A percentile compares a stretch with the other conserved stretches of the same genome.
Conservation (phyloP, 2,113 vertebrate genomes). For the Tinamus guttatus region DNA sequence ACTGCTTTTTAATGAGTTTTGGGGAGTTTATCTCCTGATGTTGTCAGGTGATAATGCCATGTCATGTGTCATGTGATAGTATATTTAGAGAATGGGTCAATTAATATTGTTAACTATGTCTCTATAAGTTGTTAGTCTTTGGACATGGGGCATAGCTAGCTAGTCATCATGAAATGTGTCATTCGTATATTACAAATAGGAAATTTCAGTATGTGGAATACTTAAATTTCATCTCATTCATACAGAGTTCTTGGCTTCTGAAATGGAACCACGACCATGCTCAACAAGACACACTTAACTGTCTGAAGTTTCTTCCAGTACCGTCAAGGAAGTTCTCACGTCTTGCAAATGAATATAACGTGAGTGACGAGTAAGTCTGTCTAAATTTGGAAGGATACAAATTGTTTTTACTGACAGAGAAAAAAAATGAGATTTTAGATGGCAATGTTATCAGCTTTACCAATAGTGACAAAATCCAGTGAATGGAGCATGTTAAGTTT, state of each 20-base stretch:
- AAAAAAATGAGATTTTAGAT: neutral
- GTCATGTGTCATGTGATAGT: too few species aligned
- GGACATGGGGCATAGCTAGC: neutral
- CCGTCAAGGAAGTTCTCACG: neutral
- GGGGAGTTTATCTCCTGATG: neutral
- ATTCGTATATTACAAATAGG: slow-evolving; percentile 42
- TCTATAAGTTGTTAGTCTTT: neutral
- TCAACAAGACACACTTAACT: neutral
- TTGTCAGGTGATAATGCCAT: neutral
- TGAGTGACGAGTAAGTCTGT: neutral
- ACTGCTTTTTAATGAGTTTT: neutral
- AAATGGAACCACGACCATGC: neutral
- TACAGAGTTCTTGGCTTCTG: neutral
- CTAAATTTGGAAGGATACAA: neutral
- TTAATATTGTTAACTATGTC: neutral
- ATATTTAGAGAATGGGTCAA: neutral
- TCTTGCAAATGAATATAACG: neutral
- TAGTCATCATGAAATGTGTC: neutral
- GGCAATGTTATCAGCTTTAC: neutral
- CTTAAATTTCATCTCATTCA: neutral
- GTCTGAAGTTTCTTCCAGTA: neutral
- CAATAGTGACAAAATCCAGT: neutral
- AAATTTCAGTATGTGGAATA: slow-evolving; percentile 33
- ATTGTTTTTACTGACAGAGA: neutral
- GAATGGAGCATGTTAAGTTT: neutral